Base-by-base conservation (phyloP, 2,888 invertebrate genomes). In the Diaphora mendica region DNA sequence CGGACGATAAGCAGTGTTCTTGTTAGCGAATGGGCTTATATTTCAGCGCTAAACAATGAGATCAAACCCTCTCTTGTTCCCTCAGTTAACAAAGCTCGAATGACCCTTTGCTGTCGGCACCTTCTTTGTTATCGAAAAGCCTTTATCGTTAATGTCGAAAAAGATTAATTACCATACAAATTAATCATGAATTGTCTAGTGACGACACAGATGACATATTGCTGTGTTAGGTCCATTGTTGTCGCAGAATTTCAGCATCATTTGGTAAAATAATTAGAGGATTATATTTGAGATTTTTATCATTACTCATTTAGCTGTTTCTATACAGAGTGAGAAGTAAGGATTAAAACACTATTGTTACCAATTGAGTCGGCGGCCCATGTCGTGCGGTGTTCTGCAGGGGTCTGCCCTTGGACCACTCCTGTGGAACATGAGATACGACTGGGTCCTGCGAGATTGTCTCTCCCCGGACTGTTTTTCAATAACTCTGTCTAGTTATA, bases 91-190 rank as follows among this genome's bases (percentile, higher is more conserved):
- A 91, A 91, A 92, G 92, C 89, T 90, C 88, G 86, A 91, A 91
- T 93, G 92, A 92, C 91, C 91, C 72, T 71, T 75, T 73, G 48
- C 64, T 64, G 68, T 73, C 68, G 91, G 88, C 90, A 72, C 70
- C 64, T 76, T 70, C 72, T 68, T 72, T 91, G 91, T 91, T 91
- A 91, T 90, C 86, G 86, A 59, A 77, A 87, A 87, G 86, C 86
- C 85, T 85, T 86, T 86, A 86, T 88, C 90, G 88, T 85, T 87
- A 88, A 91, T 88, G 90, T 90, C 92, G 90, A 92, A 91, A 87
- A 91, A 92, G 91, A 93, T 93, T 93, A 93, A 93, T 93, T 92
- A 91, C 86, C 87, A 89, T 88, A 88, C 86, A 91, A 92, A 92
- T 91, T 85, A 89, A 89, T 84, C 79, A 82, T 77, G 75, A 85